These are phyloP conservation scores for Tortricodes alternella DNA, from an alignment of 2,888 invertebrate genomes.

Conservation along the genomic window DNA sequence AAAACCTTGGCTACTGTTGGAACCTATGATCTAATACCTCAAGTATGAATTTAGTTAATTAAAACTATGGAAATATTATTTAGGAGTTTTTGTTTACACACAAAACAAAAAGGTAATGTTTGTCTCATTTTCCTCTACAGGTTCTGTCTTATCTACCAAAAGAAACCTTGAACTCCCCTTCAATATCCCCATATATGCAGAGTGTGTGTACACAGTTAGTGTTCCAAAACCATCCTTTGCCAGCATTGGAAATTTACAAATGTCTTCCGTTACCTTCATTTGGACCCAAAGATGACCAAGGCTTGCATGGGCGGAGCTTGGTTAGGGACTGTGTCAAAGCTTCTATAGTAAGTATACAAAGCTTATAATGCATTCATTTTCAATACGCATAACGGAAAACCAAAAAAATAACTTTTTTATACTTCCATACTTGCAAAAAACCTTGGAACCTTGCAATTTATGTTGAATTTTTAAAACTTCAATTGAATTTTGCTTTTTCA, in stretches of 20 bases:
- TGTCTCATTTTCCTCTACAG: conserved; percentile 44
- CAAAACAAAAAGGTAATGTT: not conserved
- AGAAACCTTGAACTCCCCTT: conserved; percentile 55
- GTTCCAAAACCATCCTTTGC: conserved; percentile 69
- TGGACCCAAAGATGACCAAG: conserved; percentile 76
- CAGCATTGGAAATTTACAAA: conserved; percentile 78
- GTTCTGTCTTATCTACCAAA: conserved; percentile 61
- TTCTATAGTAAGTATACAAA: conserved; percentile 59
- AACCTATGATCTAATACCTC: conserved; percentile 52
- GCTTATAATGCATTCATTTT: not conserved
- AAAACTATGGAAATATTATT: not conserved
- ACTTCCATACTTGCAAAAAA: too few species aligned
- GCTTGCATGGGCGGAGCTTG: conserved; percentile 80
- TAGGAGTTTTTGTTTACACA: not conserved
- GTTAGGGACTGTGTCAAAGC: conserved; percentile 83
- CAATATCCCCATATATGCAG: conserved; percentile 73
- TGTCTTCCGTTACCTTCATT: conserved; percentile 70
- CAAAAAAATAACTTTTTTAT: too few species aligned
- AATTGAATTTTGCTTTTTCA: too few species aligned
- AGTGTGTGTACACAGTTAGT: conserved; percentile 79
- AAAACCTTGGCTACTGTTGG: conserved; percentile 59
- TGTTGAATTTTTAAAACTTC: too few species aligned
- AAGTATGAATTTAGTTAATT: conserved; percentile 42
- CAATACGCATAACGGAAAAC: too few species aligned
- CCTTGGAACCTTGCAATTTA: too few species aligned